Evolutionary conservation across 1,140 invertebrate species (phyloP).

Genomic region (honey bee (Apis mellifera)): DNA sequence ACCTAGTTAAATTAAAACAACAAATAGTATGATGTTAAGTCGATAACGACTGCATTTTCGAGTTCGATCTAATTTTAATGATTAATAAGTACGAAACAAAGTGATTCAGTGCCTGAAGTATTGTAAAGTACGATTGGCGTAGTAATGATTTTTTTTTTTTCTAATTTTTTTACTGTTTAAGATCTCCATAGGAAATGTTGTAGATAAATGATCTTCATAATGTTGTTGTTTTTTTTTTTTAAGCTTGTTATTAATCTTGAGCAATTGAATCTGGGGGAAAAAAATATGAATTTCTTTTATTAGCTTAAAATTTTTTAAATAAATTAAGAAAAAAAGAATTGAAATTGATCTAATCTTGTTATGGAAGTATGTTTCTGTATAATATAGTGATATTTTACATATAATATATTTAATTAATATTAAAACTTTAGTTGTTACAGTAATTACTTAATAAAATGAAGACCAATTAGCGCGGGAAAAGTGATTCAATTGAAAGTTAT

Average conservation of each 20-base stretch:
- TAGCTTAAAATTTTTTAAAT: background rate
- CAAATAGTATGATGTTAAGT: slow-evolving; percentile 77
- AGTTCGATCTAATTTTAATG: slow-evolving; percentile 39
- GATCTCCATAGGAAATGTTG: background rate
- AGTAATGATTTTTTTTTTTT: slow-evolving; percentile 1
- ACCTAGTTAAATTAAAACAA: slow-evolving; percentile 83
- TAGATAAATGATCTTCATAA: background rate
- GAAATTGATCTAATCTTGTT: background rate
- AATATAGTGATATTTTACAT: slow-evolving; percentile 18
- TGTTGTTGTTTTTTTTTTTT: background rate
- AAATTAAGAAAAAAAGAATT: background rate
- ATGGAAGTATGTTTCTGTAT: background rate
- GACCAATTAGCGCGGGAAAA: slow-evolving; percentile 23
- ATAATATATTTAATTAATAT: background rate
- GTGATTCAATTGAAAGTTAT: background rate
- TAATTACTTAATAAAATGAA: slow-evolving; percentile 15
- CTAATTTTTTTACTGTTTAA: background rate
- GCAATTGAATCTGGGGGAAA: background rate
- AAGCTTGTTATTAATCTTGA: background rate
- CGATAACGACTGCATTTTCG: background rate
- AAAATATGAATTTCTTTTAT: background rate
- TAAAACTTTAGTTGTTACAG: slow-evolving; percentile 16
- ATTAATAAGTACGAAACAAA: slow-evolving; percentile 51
- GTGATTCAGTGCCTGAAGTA: slow-evolving; percentile 69
- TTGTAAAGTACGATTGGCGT: slow-evolving; percentile 38